Evolutionary conservation across 2,113 vertebrate species (phyloP), one percentile per base, ranked within the genome.

Genomic region (Cygnus atratus): DNA sequence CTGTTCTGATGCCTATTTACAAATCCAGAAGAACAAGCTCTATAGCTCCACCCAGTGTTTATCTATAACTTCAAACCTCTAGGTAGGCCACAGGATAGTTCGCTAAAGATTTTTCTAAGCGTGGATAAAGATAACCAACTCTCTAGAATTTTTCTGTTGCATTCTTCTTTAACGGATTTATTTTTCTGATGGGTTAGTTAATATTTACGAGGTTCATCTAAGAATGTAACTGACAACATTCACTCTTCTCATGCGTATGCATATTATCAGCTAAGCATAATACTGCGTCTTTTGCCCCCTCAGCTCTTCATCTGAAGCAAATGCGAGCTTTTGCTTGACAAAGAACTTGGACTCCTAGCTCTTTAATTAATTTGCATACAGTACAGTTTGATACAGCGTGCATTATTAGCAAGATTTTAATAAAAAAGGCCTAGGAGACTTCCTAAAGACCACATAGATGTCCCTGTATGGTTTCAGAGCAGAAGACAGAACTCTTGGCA

Each of bases 31-130:
- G 19, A 85, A 61, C 10, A 84, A 93, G 92, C 86, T 95, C 94
- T 82, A 46, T 12, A 95, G 95, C 96, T 78, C 96, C 96, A 95
- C 95, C 62, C 4, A 89, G 96, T 61, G 96, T 87, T 84, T 39
- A 50, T 22, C 82, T 41, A 41, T 3, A 37, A 63, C 0, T 1
- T 39, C 44, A 74, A 80, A 66, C 8, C 50, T 25, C 44, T 59
- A 31, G 46, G 48, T 2, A 59, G 8, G 14, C 19, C 41, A 67
- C 21, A 29, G 15, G n/a, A 73, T 2, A 48, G 22, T 17, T 22
- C 11, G 9, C 16, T 26, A 15, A 2, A 39, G 4, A 46, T 48
- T 84, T 78, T 82, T 82, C 44, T 76, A 70, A 68, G 68, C 10
- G 5, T 61, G 24, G 26, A 63, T 62, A 44, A 90, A 85, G 31